phyloP scores from a whole-genome alignment of 2,113 vertebrate genomes.

The Crotalus helleri region DNA sequence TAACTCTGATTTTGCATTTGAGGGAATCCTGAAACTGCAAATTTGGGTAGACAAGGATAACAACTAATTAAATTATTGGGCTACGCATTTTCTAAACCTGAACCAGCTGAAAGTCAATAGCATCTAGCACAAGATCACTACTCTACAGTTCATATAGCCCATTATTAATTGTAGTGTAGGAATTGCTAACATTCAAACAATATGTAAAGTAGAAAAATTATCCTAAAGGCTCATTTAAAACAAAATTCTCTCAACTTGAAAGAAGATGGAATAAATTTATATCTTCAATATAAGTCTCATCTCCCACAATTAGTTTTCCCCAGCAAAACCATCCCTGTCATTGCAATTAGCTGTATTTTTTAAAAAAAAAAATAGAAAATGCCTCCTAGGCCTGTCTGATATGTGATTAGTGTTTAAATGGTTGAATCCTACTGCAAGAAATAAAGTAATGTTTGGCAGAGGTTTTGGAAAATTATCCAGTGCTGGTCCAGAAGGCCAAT shows the following conservation, averaged over 20 bases:
- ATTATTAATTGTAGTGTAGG: neutral
- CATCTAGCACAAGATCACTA: neutral
- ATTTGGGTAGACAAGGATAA: neutral
- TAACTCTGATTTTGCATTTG: neutral
- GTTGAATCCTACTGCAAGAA: neutral
- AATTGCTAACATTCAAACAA: neutral
- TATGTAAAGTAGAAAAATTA: neutral
- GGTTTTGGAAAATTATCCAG: neutral
- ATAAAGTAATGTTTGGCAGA: neutral
- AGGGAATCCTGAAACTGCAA: neutral
- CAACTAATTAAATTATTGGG: no score
- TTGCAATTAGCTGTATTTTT: conserved; percentile 6
- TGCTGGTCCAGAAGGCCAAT: neutral
- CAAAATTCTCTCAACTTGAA: neutral
- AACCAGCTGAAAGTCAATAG: neutral
- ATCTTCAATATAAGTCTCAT: neutral
- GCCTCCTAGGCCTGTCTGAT: neutral
- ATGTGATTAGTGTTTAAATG: neutral
- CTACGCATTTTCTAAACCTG: neutral
- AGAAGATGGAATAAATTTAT: neutral
- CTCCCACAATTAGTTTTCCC: neutral
- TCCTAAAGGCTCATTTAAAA: neutral
- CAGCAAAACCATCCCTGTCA: neutral
- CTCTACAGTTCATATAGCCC: neutral
- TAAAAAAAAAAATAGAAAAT: neutral